Evolutionary conservation across 2,797 vertebrate genomes (phyloP).

Genomic region (Hipposideros larvatus): DNA sequence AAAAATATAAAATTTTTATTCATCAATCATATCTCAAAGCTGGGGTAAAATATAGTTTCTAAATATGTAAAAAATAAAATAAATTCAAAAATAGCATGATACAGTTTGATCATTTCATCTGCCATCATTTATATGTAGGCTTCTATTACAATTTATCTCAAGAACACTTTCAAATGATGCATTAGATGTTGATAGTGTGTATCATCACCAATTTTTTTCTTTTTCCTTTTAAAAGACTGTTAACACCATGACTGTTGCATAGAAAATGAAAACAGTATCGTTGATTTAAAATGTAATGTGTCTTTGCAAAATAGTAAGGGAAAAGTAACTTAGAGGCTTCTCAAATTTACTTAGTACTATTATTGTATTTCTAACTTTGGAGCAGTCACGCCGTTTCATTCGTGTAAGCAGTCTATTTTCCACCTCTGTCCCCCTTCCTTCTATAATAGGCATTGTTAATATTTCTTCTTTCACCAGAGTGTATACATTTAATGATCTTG

Average conservation of each 20-base stretch:
- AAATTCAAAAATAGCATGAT: not conserved
- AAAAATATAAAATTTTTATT: not conserved
- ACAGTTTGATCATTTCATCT: conserved; percentile 67
- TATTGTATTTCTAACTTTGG: not conserved
- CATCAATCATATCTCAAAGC: not conserved
- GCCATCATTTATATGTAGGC: conserved; percentile 46
- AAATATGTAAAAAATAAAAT: not conserved
- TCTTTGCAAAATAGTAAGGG: conserved; percentile 70
- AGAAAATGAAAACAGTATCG: conserved; percentile 61
- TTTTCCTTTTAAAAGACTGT: conserved; percentile 70
- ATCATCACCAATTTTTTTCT: not conserved
- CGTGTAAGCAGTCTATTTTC: not conserved
- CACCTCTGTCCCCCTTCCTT: not conserved
- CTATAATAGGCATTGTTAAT: not conserved
- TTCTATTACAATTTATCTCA: conserved; percentile 79
- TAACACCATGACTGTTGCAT: conserved; percentile 74
- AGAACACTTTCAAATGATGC: conserved; percentile 71
- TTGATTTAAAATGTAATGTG: conserved; percentile 78
- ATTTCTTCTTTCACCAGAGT: not conserved
- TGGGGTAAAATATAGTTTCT: not conserved
- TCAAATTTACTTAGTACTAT: not conserved
- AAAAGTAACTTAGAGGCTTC: conserved; percentile 12
- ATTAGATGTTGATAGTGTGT: conserved; percentile 64
- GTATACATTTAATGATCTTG: not conserved
- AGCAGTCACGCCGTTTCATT: not conserved